Conservation (phyloP, 2,888 invertebrate genomes). For the Lasiommata megera region DNA sequence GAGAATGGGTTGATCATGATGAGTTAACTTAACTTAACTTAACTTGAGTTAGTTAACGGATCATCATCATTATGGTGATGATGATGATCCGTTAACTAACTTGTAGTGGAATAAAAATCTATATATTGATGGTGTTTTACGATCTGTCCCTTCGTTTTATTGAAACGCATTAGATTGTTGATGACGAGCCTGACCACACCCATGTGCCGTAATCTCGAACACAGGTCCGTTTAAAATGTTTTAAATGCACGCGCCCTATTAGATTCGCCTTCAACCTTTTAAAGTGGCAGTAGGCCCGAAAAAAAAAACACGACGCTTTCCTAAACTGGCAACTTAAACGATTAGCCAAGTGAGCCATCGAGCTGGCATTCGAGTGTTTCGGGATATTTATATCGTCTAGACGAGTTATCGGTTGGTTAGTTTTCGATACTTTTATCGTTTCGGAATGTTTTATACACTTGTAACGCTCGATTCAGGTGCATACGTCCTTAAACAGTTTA, state of each 20-base stretch:
- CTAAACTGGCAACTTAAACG: slow-evolving; percentile 57
- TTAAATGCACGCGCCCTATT: slow-evolving; percentile 55
- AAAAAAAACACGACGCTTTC: slow-evolving; percentile 58
- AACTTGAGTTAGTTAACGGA: too few species aligned
- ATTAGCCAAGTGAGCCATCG: slow-evolving; percentile 80
- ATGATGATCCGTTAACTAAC: too few species aligned
- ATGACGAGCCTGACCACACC: slow-evolving; percentile 42
- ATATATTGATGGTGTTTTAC: slow-evolving; percentile 16
- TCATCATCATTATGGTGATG: too few species aligned
- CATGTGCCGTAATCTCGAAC: slow-evolving; percentile 51
- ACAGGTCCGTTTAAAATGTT: slow-evolving; percentile 57
- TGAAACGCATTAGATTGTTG: slow-evolving; percentile 10
- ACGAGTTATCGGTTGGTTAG: slow-evolving; percentile 66
- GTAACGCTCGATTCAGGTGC: slow-evolving; percentile 12
- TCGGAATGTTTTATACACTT: slow-evolving; percentile 72
- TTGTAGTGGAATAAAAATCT: too few species aligned
- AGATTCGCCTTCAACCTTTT: slow-evolving; percentile 71
- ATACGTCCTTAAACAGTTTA: neutral
- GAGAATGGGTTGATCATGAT: too few species aligned
- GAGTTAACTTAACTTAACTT: too few species aligned
- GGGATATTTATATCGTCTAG: slow-evolving; percentile 76
- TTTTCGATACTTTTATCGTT: slow-evolving; percentile 66
- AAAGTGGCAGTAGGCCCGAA: slow-evolving; percentile 64
- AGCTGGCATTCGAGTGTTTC: slow-evolving; percentile 72
- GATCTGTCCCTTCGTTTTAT: slow-evolving; percentile 15